Evolutionary conservation across 2,113 vertebrate genomes (phyloP), one percentile per base, ranked within the genome.

Genomic region (Muscicapa adusta): DNA sequence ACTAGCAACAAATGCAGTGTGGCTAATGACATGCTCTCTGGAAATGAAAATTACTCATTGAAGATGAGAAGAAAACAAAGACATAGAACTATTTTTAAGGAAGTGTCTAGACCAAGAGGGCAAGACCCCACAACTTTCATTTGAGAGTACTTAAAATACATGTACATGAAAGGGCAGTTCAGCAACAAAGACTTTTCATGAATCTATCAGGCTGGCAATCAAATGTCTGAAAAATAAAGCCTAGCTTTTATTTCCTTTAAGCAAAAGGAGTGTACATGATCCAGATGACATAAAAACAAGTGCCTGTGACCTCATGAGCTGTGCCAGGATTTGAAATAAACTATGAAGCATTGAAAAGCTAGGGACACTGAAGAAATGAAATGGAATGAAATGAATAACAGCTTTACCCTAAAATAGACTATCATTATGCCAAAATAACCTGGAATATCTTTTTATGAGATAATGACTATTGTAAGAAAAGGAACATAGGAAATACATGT

Each of bases 31-130:
- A 74, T 6, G 4, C 42, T 50, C 75, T 62, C 50, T 76, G 71
- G 74, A 82, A 90, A 88, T 80, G 26, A 83, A 88, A 90, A 94
- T 88, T 91, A 93, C 34, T 96, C 88, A 85, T 85, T 54, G 42
- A 66, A 76, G 54, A 90, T 58, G 51, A 90, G 85, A 80, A 61
- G 54, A 90, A 95, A 93, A 92, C 75, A 96, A 90, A 94, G 78
- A 73, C 51, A 83, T 83, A 79, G 88, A 92, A 77, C 11, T 70
- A 20, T 80, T 93, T 93, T 80, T 38, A 88, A 88, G 63, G 43
- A 83, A 76, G 23, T 36, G 63, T 80, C 85, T 90, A 85, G 82
- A 93, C 60, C 29, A 88, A 67, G 24, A 94, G 60, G 47, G 67
- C 7, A 5, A 90, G 60, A 92, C 33, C 26, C 42, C 31, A 19